Evolutionary conservation across 1,140 invertebrate genomes (phyloP), one percentile per base, ranked within the genome.

Genomic region (Episyrphus balteatus): DNA sequence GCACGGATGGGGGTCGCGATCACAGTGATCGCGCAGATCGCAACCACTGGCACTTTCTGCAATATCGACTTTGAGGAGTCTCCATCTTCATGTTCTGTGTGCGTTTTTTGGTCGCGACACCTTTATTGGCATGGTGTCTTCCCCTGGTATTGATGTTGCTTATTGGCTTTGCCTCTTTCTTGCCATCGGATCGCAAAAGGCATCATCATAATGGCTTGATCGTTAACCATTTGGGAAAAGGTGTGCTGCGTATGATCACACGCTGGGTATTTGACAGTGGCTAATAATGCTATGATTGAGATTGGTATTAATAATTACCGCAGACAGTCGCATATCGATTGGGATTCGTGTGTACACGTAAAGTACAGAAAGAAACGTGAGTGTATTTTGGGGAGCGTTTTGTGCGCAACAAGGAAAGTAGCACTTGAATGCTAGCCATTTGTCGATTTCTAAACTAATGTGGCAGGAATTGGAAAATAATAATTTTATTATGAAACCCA

Each of bases 211-310:
- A 26, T 26, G 21, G 21, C 21, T 8, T 26, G 21, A 26, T 26
- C 21, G 21, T 26, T 26, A 26, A 8, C 21, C 21, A 26, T 26
- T 26, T 26, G 21, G 9, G 15, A 18, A 42, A 42, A 42, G 40
- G 40, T 42, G 40, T 42, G 15, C 19, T 42, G 21, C 21, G 21
- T 8, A 8, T 8, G 40, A 21, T 21, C 13, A 14, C 40, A 13
- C 18, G 40, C 40, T 42, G 40, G 13, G 40, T 42, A 42, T 42
- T 42, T 42, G 40, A 42, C 40, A 42, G 40, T 42, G 40, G 40
- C 40, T 42, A 42, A 42, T 42, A 42, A 42, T 42, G 40, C 19
- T 14, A 42, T 42, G 40, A 42, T 42, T 42, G 12, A 42, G 19
- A 18, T 42, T 13, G 14, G 40, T 14, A 42, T 42, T 42, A 42